Conservation (phyloP, 2,888 invertebrate species). For the Alloscopus bannaensis region DNA sequence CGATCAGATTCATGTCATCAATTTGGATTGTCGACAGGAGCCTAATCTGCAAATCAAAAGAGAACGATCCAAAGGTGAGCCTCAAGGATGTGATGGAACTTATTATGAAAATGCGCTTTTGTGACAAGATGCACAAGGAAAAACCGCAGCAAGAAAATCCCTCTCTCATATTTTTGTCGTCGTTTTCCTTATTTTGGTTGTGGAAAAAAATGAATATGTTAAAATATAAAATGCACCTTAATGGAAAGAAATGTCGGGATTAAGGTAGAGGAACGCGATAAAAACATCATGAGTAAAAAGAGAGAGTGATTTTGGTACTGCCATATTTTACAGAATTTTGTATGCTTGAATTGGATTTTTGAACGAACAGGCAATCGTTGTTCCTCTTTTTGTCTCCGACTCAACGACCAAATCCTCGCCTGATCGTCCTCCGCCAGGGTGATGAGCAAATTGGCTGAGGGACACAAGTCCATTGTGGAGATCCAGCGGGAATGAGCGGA, state of each 20-base stretch:
- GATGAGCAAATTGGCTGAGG: conserved; percentile 59
- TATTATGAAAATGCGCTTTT: background rate
- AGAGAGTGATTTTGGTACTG: no score
- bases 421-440: conserved; percentile 71
- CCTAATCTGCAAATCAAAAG: conserved; percentile 45
- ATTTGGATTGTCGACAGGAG: conserved; percentile 64
- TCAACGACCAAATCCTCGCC: conserved; percentile 66
- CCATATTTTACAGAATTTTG: no score
- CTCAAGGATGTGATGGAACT: no score
- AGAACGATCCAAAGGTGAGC: background rate
- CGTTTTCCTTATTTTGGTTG: background rate
- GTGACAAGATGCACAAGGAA: no score
- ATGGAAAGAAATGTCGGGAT: no score
- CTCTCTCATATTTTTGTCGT: background rate
- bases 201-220: background rate
- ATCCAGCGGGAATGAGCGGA: conserved; percentile 72
- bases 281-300: no score
- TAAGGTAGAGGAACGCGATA: no score
- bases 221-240: no score
- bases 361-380: conserved; percentile 52
- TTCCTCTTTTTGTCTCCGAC: conserved; percentile 49
- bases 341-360: no score
- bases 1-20: conserved; percentile 69
- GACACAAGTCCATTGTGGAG: conserved; percentile 67
- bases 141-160: no score